Conservation (phyloP, 2,113 vertebrate species). For the Cyprinus carpio region DNA sequence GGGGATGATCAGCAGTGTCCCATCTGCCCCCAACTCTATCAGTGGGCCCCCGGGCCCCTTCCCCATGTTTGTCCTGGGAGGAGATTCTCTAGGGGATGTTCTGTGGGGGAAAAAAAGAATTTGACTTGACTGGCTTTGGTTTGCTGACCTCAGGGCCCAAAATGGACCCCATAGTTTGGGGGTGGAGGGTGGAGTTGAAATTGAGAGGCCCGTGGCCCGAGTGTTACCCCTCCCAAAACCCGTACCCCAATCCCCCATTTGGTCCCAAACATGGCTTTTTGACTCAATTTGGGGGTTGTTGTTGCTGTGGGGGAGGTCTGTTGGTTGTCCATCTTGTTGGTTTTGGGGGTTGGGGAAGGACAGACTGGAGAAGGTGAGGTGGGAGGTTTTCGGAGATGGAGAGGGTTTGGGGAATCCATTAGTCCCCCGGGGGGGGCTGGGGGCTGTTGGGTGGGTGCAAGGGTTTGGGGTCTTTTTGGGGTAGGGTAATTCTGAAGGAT, state of each 20-base stretch:
- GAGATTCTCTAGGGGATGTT: slow-evolving; percentile 74
- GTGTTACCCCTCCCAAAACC: slow-evolving; percentile 64
- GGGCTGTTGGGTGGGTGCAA: slow-evolving; percentile 67
- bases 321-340: slow-evolving; percentile 75
- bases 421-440: slow-evolving; percentile 72
- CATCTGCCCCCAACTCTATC: slow-evolving; percentile 65
- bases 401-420: slow-evolving; percentile 75
- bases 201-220: slow-evolving; percentile 74
- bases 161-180: slow-evolving; percentile 77
- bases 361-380: slow-evolving; percentile 81
- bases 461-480: slow-evolving; percentile 72
- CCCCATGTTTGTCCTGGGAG: slow-evolving; percentile 66
- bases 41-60: slow-evolving; percentile 59
- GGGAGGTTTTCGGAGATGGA: slow-evolving; percentile 66
- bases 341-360: slow-evolving; percentile 80
- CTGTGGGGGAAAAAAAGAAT: slow-evolving; percentile 70
- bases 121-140: slow-evolving; percentile 73
- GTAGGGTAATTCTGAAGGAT: slow-evolving; percentile 72
- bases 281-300: slow-evolving; percentile 68
- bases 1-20: slow-evolving; percentile 60
- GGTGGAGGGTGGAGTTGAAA: slow-evolving; percentile 79
- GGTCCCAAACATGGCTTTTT: slow-evolving; percentile 73
- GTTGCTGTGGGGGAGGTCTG: slow-evolving; percentile 59
- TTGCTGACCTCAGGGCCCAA: slow-evolving; percentile 72
- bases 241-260: slow-evolving; percentile 55